A percentile compares a stretch with the other conserved stretches of the same genome.
phyloP scores from a whole-genome alignment of 2,797 vertebrate genomes.

The Muscicapa comitata region DNA sequence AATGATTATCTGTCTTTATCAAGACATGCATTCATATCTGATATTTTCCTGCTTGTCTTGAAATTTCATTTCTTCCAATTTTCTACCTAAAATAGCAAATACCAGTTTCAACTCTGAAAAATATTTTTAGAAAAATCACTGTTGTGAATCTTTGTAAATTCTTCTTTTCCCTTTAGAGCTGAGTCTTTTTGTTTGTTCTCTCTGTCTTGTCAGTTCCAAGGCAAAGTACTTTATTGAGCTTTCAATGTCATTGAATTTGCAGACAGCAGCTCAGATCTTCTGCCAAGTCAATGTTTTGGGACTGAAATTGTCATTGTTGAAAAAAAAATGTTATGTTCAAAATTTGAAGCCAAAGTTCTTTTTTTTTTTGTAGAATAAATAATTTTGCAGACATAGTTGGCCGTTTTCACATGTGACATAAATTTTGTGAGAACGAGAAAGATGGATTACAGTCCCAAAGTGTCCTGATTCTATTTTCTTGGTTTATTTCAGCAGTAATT shows the following conservation, averaged over 20 bases:
- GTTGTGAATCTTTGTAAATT: neutral
- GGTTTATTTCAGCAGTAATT: neutral
- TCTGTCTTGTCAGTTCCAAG: neutral
- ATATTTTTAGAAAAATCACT: neutral
- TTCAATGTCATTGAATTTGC: conserved; percentile 16
- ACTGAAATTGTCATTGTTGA: neutral
- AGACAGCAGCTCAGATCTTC: neutral
- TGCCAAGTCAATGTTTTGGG: conserved; percentile 21
- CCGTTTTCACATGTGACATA: neutral
- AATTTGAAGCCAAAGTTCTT: neutral
- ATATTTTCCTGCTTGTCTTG: neutral
- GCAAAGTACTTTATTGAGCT: neutral
- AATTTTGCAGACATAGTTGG: neutral
- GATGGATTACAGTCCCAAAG: neutral
- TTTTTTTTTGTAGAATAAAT: neutral
- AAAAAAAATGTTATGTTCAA: neutral
- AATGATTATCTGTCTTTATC: neutral
- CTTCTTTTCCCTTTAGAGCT: neutral
- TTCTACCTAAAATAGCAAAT: neutral
- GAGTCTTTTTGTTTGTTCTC: neutral
- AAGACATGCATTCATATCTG: neutral
- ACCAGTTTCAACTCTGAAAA: neutral
- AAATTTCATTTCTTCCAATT: neutral
- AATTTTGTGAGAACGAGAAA: neutral
- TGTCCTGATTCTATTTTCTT: neutral